Conservation (phyloP, 2,113 vertebrate genomes). For the Prochilodus magdalenae region DNA sequence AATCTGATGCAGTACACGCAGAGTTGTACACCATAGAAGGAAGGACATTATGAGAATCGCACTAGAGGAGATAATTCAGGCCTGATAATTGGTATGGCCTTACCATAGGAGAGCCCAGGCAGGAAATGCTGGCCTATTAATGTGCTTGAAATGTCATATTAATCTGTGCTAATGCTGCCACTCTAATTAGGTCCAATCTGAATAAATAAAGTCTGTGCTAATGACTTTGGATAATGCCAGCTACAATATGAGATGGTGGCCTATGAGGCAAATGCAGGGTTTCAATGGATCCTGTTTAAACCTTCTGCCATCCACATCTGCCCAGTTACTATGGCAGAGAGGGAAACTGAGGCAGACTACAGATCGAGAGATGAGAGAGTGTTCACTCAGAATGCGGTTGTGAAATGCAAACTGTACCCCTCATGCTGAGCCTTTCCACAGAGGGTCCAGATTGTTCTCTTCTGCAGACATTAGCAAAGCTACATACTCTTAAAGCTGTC, state of each 20-base stretch:
- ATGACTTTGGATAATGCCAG: slow-evolving; percentile 45
- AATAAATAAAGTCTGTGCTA: slow-evolving; percentile 54
- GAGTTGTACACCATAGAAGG: not conserved
- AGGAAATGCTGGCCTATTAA: slow-evolving; percentile 60
- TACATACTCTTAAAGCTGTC: not conserved
- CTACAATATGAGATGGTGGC: slow-evolving; percentile 20
- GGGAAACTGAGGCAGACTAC: not conserved
- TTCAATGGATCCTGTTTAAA: slow-evolving; percentile 6
- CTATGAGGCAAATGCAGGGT: slow-evolving; percentile 21
- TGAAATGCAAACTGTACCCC: not conserved
- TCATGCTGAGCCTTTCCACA: not conserved
- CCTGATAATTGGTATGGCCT: slow-evolving; percentile 50
- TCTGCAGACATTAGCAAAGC: slow-evolving; percentile 5
- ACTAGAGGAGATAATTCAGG: slow-evolving; percentile 22
- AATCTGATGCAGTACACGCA: not conserved
- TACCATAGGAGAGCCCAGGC: slow-evolving; percentile 12
- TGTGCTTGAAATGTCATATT: slow-evolving; percentile 60
- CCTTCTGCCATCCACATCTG: not conserved
- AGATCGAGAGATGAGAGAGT: not conserved
- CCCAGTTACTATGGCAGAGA: slow-evolving; percentile 7
- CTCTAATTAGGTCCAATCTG: slow-evolving; percentile 65
- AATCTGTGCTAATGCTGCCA: slow-evolving; percentile 59
- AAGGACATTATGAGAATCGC: not conserved
- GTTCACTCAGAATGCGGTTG: not conserved
- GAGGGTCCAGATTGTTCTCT: not conserved